Conservation (phyloP, 2,888 invertebrate genomes). For the Lycia hirtaria region DNA sequence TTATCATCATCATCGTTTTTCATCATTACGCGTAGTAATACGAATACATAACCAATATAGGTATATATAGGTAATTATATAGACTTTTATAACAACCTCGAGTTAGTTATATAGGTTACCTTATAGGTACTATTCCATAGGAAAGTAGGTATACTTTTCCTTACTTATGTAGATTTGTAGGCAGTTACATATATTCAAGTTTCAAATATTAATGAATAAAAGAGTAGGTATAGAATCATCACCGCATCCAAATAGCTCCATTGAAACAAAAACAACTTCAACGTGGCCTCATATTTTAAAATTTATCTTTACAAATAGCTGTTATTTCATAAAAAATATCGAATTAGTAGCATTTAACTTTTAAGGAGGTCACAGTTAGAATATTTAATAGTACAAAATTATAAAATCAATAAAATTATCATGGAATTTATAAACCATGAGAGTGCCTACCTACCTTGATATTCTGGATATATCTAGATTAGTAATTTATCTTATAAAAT, state of each 20-base stretch:
- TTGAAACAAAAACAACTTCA: conserved; percentile 47
- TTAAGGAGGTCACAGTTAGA: conserved; percentile 19
- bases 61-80: no score
- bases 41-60: no score
- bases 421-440: conserved; percentile 5
- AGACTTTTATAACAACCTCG: no score
- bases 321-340: conserved; percentile 33
- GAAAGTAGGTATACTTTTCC: no score
- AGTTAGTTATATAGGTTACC: no score
- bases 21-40: no score
- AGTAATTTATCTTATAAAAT: neutral
- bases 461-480: neutral
- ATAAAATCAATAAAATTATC: conserved; percentile 4
- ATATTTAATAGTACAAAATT: conserved; percentile 8
- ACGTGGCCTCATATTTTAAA: conserved; percentile 52
- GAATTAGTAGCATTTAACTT: conserved; percentile 39
- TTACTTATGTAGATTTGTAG: no score
- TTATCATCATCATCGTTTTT: no score
- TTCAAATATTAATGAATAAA: conserved; percentile 31
- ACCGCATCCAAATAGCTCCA: conserved; percentile 58
- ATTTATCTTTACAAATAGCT: conserved; percentile 43
- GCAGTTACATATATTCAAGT: neutral
- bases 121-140: no score
- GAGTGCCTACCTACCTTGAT: neutral
- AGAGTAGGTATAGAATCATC: conserved; percentile 48